These are phyloP conservation scores for Tholera decimalis DNA, from an alignment of 2,888 invertebrate genomes.

Conservation along the genomic window DNA sequence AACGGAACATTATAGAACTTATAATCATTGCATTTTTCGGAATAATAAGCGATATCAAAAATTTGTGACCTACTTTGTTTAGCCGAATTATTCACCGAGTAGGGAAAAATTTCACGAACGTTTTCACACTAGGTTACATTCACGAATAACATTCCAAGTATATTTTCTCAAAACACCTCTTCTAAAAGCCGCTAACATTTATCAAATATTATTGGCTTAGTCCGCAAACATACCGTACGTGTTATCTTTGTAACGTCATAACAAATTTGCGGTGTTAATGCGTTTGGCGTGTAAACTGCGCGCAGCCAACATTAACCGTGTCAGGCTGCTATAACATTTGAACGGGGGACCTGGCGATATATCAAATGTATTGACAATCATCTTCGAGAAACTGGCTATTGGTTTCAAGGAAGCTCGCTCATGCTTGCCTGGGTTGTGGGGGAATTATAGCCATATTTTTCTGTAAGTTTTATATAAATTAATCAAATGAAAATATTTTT, in stretches of 20 bases:
- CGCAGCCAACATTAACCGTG: conserved; percentile 62
- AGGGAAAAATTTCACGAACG: background rate
- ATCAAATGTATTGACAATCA: conserved; percentile 69
- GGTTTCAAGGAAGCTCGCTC: conserved; percentile 34
- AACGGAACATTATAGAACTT: too few species aligned
- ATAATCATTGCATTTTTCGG: background rate
- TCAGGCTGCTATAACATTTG: conserved; percentile 67
- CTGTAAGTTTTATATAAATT: background rate
- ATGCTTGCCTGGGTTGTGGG: conserved; percentile 2
- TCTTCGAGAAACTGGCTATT: conserved; percentile 41
- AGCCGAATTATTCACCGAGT: background rate
- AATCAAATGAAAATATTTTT: background rate
- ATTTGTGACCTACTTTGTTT: background rate
- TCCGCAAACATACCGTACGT: conserved; percentile 65
- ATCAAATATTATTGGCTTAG: conserved; percentile 69
- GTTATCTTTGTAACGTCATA: conserved; percentile 70
- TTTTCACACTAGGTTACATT: conserved; percentile 1
- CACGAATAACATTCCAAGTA: conserved; percentile 29
- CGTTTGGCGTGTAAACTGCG: conserved; percentile 74
- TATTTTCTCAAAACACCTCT: conserved; percentile 60
- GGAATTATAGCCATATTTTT: conserved; percentile 9
- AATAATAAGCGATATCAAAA: background rate
- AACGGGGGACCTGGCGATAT: conserved; percentile 68
- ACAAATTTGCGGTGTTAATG: conserved; percentile 74
- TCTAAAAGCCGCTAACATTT: conserved; percentile 61